Conservation (phyloP, 2,113 vertebrate species). For the Cygnus buccinator region DNA sequence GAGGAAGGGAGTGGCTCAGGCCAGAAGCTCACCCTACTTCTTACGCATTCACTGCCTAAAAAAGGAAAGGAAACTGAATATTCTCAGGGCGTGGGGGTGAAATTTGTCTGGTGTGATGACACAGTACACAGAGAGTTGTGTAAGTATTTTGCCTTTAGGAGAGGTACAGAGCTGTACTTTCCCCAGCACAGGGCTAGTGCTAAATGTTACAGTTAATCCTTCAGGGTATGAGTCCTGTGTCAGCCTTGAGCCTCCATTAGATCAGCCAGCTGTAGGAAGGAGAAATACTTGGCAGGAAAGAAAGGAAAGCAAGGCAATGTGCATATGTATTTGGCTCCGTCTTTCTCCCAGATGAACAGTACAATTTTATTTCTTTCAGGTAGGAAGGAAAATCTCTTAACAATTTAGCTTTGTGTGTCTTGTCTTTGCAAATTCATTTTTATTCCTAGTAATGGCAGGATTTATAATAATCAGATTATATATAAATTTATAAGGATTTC, state of each 20-base stretch:
- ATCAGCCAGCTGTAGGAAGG: constrained; percentile 65
- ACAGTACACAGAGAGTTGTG: background rate
- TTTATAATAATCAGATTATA: constrained; percentile 7
- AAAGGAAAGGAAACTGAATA: constrained; percentile 36
- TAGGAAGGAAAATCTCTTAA: constrained; percentile 71
- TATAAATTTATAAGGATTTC: background rate
- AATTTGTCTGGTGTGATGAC: background rate
- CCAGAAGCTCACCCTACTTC: constrained; percentile 4
- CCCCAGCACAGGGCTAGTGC: accelerated
- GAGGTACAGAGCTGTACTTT: background rate
- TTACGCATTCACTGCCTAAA: constrained; percentile 26
- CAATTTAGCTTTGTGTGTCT: constrained; percentile 28
- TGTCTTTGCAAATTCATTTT: background rate
- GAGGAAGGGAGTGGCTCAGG: constrained; percentile 47
- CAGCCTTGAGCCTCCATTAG: background rate
- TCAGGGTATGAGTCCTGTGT: background rate
- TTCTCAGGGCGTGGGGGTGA: background rate
- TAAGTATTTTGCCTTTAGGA: background rate
- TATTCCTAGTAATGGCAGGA: constrained; percentile 3
- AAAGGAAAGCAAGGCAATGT: constrained; percentile 26
- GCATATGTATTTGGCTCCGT: constrained; percentile 19
- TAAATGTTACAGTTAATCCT: background rate
- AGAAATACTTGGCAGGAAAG: background rate
- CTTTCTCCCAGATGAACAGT: background rate
- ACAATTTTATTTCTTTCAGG: constrained; percentile 60